Evolutionary conservation across 2,888 invertebrate species (phyloP).

Genomic region (Atethmia centrago): DNA sequence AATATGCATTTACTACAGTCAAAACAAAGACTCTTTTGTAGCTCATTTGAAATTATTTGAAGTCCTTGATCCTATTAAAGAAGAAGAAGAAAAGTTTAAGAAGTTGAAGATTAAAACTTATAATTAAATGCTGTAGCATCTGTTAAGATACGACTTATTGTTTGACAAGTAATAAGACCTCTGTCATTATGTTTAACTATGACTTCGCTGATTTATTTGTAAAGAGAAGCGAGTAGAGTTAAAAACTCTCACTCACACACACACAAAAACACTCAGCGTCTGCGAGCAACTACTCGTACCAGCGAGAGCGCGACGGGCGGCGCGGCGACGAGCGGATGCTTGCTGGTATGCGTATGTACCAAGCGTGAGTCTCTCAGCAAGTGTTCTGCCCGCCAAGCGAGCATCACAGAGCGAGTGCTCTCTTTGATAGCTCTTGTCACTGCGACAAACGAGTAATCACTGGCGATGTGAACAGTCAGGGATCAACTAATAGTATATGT

Average conservation of each 20-base stretch:
- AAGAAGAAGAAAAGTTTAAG: no score
- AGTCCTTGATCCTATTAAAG: background rate
- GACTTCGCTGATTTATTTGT: conserved; percentile 1
- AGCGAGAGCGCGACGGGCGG: background rate
- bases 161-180: conserved; percentile 16
- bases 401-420: background rate
- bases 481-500: background rate
- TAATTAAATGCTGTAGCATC: background rate
- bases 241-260: no score
- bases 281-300: background rate
- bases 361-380: background rate
- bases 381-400: background rate
- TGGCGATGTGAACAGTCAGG: no score
- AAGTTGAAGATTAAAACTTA: background rate
- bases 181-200: background rate
- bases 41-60: no score
- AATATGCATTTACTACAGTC: no score
- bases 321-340: background rate
- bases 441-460: background rate
- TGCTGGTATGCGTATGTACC: background rate
- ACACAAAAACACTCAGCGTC: no score
- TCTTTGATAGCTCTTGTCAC: background rate
- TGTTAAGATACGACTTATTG: conserved; percentile 7
- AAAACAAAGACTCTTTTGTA: no score
- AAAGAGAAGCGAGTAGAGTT: background rate